Evolutionary conservation across 2,888 invertebrate species (phyloP).

Genomic region (Andrena dorsata): DNA sequence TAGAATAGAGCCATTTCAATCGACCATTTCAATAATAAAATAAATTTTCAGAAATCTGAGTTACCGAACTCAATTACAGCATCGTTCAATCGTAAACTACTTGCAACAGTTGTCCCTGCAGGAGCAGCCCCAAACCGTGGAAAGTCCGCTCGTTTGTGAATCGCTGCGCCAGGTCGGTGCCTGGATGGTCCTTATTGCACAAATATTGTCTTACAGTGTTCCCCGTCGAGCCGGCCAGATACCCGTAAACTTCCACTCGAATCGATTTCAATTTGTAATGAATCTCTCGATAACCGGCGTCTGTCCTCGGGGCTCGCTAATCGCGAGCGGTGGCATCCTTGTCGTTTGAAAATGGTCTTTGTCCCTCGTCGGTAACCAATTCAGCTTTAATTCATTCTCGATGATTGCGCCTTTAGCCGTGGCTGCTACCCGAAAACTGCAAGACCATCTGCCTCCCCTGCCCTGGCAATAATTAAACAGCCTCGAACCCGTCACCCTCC

Average conservation of each 20-base stretch:
- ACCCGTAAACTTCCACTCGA: constrained; percentile 28
- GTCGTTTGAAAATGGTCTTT: constrained; percentile 31
- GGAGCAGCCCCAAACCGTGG: not conserved
- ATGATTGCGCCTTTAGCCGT: constrained; percentile 43
- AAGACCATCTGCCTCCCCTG: constrained; percentile 7
- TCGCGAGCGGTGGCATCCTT: constrained; percentile 5
- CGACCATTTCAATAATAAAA: too few species aligned
- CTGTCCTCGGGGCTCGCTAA: constrained; percentile 31
- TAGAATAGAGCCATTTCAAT: too few species aligned
- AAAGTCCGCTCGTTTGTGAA: not conserved
- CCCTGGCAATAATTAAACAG: constrained; percentile 44
- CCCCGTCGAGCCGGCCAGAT: not conserved
- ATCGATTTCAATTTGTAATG: constrained; percentile 52
- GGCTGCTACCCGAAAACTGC: not conserved
- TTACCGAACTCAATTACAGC: not conserved
- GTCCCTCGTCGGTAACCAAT: constrained; percentile 27
- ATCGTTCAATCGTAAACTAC: not conserved
- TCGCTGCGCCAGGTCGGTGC: not conserved
- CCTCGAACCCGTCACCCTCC: not conserved
- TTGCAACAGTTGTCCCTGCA: not conserved
- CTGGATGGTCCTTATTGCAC: not conserved
- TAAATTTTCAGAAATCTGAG: too few species aligned
- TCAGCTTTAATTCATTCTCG: constrained; percentile 51
- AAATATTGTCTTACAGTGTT: constrained; percentile 24
- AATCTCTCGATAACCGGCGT: constrained; percentile 37